Conservation (phyloP, 2,797 vertebrate species). For the Steatocranus sp. region DNA sequence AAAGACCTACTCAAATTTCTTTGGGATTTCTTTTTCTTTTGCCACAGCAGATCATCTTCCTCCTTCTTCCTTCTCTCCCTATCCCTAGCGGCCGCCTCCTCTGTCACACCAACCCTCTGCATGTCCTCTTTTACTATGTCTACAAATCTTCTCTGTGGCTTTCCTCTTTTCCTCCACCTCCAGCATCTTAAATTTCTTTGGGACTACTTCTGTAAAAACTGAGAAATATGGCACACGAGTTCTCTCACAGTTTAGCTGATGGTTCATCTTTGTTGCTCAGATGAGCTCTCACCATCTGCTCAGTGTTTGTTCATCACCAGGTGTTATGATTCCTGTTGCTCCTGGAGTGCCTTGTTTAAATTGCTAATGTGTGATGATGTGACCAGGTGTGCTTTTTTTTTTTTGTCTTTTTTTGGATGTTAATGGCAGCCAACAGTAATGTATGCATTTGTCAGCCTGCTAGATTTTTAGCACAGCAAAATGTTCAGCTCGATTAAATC, state of each 20-base stretch:
- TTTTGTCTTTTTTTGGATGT: neutral
- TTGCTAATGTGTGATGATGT: neutral
- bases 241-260: neutral
- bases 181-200: neutral
- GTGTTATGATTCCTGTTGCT: neutral
- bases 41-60: neutral
- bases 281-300: neutral
- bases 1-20: neutral
- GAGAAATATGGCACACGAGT: neutral
- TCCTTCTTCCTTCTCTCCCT: neutral
- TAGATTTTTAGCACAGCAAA: neutral
- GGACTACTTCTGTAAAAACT: neutral
- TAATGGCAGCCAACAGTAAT: neutral
- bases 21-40: neutral
- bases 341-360: neutral
- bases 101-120: neutral
- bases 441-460: neutral
- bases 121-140: neutral
- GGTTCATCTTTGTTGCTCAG: neutral
- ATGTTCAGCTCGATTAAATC: neutral
- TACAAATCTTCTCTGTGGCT: neutral
- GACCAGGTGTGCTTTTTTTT: neutral
- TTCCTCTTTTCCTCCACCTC: neutral
- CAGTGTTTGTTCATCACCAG: slow-evolving; percentile 1
- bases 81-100: neutral